Base-by-base conservation (phyloP, 2,797 vertebrate species). In the Zenarchopterus dispar region DNA sequence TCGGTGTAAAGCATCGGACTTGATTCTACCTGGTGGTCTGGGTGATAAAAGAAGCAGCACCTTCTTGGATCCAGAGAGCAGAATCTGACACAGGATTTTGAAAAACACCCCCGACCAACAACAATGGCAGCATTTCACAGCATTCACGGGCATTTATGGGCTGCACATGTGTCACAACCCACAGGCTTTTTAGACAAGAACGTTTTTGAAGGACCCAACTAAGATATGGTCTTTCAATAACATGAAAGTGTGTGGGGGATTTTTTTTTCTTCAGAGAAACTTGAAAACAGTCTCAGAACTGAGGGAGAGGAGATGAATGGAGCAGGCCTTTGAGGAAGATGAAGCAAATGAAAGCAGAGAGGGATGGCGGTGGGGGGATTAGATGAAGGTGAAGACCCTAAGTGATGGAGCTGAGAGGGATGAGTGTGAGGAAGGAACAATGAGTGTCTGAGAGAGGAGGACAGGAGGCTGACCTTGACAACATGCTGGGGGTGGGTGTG, bases 291-390 rank as follows among this genome's bases (percentile, higher is more conserved):
- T 9, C 21, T 17, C 24, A 22, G 49, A 55, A 44, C 58, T 23
- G 45, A 75, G 39, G 67, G 53, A 55, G 49, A 51, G 39, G 57
- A 16, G 41, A 59, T 15, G 39, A 31, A 42, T 51, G 36, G 45
- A 65, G 54, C 41, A n/a, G 42, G 9, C 51, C 65, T 72, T 73
- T 70, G 67, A 73, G 72, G 50, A 45, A 67, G 69, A 58, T 53
- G 69, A 9, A 54, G 72, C 56, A 75, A 76, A 85, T 84, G 66
- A 88, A 88, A 85, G 85, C 43, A 0, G 47, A 17, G 56, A 52
- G 6, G 60, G 76, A 79, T 57, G 65, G 62, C 43, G 5, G 3
- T 62, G 49, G 70, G 77, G 67, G 9, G 54, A 26, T 18, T 51
- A 49, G 84, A 82, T 73, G 73, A 80, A 61, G 84, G 71, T 45